Evolutionary conservation across 1,140 invertebrate species (phyloP).

Genomic region (Ylistrum balloti): DNA sequence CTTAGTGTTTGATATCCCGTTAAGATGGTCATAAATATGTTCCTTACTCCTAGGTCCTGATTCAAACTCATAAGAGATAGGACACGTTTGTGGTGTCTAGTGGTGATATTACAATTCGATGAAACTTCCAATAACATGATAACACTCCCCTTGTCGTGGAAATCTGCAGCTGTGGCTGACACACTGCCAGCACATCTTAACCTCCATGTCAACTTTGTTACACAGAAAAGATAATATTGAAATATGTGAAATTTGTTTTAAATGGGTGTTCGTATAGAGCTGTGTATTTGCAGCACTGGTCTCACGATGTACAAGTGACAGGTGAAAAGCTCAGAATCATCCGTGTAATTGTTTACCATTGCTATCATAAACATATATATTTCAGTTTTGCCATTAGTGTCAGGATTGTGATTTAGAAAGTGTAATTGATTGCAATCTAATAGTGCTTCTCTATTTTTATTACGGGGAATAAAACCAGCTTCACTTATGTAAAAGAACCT

Average conservation of each 20-base stretch:
- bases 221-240: not conserved
- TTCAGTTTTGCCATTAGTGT: not conserved
- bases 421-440: not conserved
- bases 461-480: not conserved
- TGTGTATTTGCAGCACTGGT: not conserved
- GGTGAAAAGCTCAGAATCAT: not conserved
- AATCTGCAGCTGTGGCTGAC: not conserved
- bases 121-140: not conserved
- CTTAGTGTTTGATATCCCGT: too few species aligned
- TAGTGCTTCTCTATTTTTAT: too few species aligned
- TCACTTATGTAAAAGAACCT: not conserved
- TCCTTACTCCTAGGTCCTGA: too few species aligned
- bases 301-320: too few species aligned
- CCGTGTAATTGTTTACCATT: not conserved
- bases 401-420: not conserved
- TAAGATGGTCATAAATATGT: too few species aligned
- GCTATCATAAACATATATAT: not conserved
- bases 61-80: not conserved
- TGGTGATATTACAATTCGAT: not conserved
- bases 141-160: slow-evolving; percentile 1
- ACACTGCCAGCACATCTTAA: not conserved
- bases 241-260: not conserved
- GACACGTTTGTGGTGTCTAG: not conserved
- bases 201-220: not conserved
- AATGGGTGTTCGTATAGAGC: not conserved